These are phyloP conservation scores for Huso huso DNA, from an alignment of 2,797 vertebrate genomes.

Conservation along the genomic window DNA sequence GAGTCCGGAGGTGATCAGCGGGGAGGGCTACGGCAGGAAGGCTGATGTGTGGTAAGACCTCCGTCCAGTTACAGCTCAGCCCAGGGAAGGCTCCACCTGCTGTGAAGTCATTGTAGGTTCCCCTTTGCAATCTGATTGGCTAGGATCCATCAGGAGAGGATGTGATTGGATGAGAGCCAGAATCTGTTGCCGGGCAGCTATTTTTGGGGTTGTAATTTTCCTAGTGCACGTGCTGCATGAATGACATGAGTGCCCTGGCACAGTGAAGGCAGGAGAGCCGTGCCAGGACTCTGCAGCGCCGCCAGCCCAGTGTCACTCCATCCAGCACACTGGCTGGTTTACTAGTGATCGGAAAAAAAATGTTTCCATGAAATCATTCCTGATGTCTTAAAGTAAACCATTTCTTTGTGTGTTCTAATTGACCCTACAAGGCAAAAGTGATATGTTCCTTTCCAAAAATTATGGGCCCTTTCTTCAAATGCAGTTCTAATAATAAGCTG, in stretches of 20 bases:
- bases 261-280: conserved; percentile 2
- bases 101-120: conserved; percentile 22
- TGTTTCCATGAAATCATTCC: conserved; percentile 43
- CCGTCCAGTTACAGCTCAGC: background rate
- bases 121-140: conserved; percentile 70
- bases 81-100: conserved; percentile 26
- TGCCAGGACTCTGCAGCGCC: conserved; percentile 13
- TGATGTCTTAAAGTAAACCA: background rate
- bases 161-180: conserved; percentile 42
- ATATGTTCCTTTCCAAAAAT: too few species aligned
- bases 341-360: conserved; percentile 7
- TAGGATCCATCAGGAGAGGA: conserved; percentile 50
- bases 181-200: conserved; percentile 65
- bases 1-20: conserved; percentile 97
- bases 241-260: background rate
- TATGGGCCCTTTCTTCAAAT: background rate
- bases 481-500: background rate
- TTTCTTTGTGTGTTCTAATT: too few species aligned
- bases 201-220: conserved; percentile 49
- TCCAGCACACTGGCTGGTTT: background rate
- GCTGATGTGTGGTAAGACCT: conserved; percentile 87
- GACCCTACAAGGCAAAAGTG: too few species aligned
- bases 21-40: conserved; percentile 93
- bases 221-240: conserved; percentile 16
- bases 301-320: background rate